These are phyloP conservation scores for Parnassius smintheus DNA, from an alignment of 2,888 invertebrate genomes.

Conservation along the genomic window DNA sequence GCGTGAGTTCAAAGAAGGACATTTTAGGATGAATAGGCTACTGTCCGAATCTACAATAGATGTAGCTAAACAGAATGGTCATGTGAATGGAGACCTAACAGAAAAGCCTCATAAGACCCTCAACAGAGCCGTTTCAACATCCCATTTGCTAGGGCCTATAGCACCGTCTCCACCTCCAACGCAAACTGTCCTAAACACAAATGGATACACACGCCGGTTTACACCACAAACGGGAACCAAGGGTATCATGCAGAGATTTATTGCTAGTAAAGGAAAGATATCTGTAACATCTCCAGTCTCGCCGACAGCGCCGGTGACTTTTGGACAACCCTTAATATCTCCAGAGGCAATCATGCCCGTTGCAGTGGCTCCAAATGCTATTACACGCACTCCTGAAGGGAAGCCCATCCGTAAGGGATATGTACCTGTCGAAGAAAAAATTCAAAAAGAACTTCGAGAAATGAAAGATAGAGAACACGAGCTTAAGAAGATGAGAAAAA, in stretches of 20 bases:
- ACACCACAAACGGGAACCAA: constrained; percentile 84
- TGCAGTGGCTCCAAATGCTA: constrained; percentile 53
- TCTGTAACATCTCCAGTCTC: constrained; percentile 46
- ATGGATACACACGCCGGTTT: constrained; percentile 81
- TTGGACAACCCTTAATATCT: constrained; percentile 62
- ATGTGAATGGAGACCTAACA: constrained; percentile 59
- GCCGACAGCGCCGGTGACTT: constrained; percentile 50
- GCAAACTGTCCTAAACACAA: constrained; percentile 63
- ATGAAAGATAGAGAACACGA: constrained; percentile 91
- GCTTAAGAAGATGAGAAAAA: constrained; percentile 85
- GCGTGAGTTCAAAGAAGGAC: constrained; percentile 86
- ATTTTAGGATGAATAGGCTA: constrained; percentile 69
- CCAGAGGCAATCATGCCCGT: constrained; percentile 49
- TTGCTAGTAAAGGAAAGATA: constrained; percentile 89
- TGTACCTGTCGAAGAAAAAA: constrained; percentile 93
- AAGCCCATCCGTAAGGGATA: constrained; percentile 87
- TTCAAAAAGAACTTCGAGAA: constrained; percentile 91
- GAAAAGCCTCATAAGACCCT: constrained; percentile 54
- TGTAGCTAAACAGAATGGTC: constrained; percentile 71
- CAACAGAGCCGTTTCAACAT: constrained; percentile 71
- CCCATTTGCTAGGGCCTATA: constrained; percentile 66
- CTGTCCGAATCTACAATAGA: constrained; percentile 73
- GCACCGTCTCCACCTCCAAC: constrained; percentile 60
- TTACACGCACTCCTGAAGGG: constrained; percentile 81
- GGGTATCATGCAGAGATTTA: constrained; percentile 92